These are phyloP conservation scores for Channa striata DNA, from an alignment of 2,797 vertebrate species.

Conservation along the genomic window DNA sequence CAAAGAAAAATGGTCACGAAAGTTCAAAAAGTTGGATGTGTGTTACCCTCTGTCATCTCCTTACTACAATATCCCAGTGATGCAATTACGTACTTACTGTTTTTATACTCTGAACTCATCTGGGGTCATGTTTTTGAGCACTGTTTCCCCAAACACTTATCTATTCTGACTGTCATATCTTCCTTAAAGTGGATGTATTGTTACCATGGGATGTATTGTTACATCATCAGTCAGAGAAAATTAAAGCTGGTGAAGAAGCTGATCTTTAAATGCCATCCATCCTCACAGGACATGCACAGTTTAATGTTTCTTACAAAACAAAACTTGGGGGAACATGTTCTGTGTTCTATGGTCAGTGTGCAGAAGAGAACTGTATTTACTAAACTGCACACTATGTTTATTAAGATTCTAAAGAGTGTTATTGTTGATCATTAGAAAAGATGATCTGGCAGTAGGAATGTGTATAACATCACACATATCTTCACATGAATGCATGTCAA, in stretches of 20 bases:
- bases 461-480: background rate
- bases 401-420: background rate
- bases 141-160: constrained; percentile 4
- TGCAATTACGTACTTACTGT: constrained; percentile 49
- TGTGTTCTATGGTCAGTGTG: background rate
- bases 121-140: constrained; percentile 9
- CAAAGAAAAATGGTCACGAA: constrained; percentile 20
- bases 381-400: background rate
- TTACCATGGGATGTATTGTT: background rate
- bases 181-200: constrained; percentile 19
- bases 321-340: background rate
- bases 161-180: constrained; percentile 1
- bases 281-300: background rate
- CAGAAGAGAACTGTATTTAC: background rate
- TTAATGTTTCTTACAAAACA: background rate
- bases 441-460: background rate
- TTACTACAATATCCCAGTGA: constrained; percentile 40
- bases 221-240: background rate
- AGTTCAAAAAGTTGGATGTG: constrained; percentile 53
- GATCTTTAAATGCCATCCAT: background rate
- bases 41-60: constrained; percentile 46
- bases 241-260: constrained; percentile 2
- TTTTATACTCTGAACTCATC: constrained; percentile 31
- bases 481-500: no score
- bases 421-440: background rate